Base-by-base conservation (phyloP, 2,888 invertebrate species). In the Noctua fimbriata region DNA sequence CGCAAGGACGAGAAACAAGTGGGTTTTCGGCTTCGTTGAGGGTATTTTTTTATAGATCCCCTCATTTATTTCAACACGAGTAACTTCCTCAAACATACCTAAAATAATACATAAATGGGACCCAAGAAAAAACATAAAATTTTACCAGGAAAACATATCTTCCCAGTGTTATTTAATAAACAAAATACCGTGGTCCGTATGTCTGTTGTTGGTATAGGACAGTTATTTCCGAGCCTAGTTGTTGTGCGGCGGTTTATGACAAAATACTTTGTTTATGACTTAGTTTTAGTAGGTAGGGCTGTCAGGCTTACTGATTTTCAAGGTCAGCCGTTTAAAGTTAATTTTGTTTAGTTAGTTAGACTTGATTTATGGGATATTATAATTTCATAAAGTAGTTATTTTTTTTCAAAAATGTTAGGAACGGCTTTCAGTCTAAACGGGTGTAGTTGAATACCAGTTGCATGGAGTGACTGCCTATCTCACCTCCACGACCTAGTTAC, bases 121-220 rank as follows among this genome's bases (percentile, higher is more conserved):
- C 47, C 18, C 16, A 67, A 74, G 72, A 58, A 65, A n/a, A 73
- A 1, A 70, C 24, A 24, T 55, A 60, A 82, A 67, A 63, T 3
- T 41, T 9, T 47, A 65, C 10, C 44, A 32, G 73, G 69, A 87
- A 69, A 79, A 74, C 44, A 83, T 72, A 60, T 49, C 28, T 18
- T 18, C 36, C 24, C 41, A 21, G 16, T 69, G 70, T 73, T 76
- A 87, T 84, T 87, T 72, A 83, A 85, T 85, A 87, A 72, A 87
- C 78, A 74, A 63, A 75, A 84, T 87, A 67, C 75, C 75, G 41
- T 2, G n/a, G 21, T 76, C 49, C 41, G 73, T 71, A 32, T 73
- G 87, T 76, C 49, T 49, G 55, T 36, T 69, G 73, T 44, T 75
- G 52, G 52, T 76, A 70, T 67, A 47, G 73, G 73, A 44, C 66